phyloP scores from a whole-genome alignment of 2,797 vertebrate species.

The Aotus griseimembra region DNA sequence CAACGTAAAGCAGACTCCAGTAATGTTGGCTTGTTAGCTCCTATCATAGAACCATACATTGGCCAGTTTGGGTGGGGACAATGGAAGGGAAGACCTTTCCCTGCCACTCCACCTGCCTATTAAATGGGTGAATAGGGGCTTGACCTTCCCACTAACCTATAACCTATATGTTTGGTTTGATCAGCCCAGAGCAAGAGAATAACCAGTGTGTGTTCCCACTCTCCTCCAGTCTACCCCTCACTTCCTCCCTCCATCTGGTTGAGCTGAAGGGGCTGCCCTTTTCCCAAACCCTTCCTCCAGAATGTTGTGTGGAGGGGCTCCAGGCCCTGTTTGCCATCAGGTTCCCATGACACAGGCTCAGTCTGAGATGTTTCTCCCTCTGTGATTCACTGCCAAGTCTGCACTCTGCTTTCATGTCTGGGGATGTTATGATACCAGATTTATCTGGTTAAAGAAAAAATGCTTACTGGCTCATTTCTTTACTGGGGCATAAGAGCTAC shows the following conservation, averaged over 20 bases:
- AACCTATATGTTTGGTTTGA: neutral
- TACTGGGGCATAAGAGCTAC: neutral
- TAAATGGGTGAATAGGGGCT: neutral
- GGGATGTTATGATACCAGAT: neutral
- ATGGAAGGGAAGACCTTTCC: neutral
- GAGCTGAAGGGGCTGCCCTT: neutral
- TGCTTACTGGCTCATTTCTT: neutral
- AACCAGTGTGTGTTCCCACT: rapidly evolving
- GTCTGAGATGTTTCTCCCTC: neutral
- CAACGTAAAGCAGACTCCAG: neutral
- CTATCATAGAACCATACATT: neutral
- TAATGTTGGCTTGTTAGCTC: neutral
- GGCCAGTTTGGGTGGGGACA: neutral
- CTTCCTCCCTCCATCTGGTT: neutral
- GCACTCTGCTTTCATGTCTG: slow-evolving; percentile 36
- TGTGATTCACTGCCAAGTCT: slow-evolving; percentile 18
- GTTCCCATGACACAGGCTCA: neutral
- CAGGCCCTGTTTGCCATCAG: neutral
- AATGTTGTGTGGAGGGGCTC: no score
- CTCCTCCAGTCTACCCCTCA: neutral
- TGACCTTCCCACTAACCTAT: neutral
- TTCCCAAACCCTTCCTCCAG: neutral
- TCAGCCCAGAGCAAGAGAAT: neutral
- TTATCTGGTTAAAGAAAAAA: slow-evolving; percentile 29
- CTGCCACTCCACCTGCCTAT: no score